phyloP scores from a whole-genome alignment of 2,113 vertebrate genomes.

The Cheirogaleus medius region DNA sequence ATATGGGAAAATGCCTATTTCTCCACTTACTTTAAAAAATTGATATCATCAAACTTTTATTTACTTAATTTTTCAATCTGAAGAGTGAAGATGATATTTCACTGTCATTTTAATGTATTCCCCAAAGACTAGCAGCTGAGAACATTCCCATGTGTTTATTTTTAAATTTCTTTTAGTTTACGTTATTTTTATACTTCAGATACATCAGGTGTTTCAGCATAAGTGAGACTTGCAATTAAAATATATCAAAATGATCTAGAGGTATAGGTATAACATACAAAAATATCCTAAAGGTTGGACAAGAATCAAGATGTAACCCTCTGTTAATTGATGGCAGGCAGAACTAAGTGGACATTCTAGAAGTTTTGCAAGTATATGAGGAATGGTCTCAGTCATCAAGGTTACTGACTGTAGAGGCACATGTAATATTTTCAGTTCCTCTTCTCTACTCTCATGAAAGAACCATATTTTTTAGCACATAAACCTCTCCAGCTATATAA shows the following conservation, averaged over 20 bases:
- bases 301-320: not conserved
- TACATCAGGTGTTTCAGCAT: not conserved
- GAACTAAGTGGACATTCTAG: not conserved
- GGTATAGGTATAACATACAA: not conserved
- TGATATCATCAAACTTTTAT: not conserved
- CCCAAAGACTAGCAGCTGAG: not conserved
- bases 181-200: slow-evolving; percentile 24
- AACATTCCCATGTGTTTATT: not conserved
- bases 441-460: not conserved
- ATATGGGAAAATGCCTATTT: not conserved
- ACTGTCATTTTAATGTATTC: not conserved
- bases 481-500: not conserved
- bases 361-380: not conserved
- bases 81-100: not conserved
- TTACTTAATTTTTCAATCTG: not conserved
- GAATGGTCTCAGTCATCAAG: not conserved
- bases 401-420: not conserved
- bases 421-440: not conserved
- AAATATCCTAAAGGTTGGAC: not conserved
- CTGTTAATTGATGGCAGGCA: not conserved
- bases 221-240: not conserved
- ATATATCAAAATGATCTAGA: not conserved
- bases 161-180: not conserved
- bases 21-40: not conserved
- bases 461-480: not conserved